Evolutionary conservation across 2,888 invertebrate species (phyloP).

Genomic region (Rhingia rostrata): DNA sequence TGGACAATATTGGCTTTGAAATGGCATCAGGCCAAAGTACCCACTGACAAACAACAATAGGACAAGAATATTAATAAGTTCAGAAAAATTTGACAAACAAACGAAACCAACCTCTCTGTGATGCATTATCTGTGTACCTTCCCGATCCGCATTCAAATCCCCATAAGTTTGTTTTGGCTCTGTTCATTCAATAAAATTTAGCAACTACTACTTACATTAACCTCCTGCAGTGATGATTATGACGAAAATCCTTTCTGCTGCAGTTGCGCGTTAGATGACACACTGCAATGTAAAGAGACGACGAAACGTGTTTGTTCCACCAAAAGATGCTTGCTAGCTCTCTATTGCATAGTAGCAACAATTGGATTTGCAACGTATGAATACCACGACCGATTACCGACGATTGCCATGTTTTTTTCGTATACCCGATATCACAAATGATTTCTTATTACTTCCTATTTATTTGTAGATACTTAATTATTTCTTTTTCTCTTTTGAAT

Average conservation of each 20-base stretch:
- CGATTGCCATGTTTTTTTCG: slow-evolving; percentile 55
- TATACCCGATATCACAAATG: slow-evolving; percentile 37
- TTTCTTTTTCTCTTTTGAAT: slow-evolving; percentile 1
- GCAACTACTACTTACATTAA: slow-evolving; percentile 67
- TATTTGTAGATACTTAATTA: background rate
- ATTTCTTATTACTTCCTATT: background rate
- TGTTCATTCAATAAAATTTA: slow-evolving; percentile 33
- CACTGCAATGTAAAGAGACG: slow-evolving; percentile 47
- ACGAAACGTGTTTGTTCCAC: slow-evolving; percentile 30
- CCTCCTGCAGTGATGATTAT: slow-evolving; percentile 64
- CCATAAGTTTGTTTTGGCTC: background rate
- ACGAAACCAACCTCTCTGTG: background rate
- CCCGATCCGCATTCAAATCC: background rate
- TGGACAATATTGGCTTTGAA: no score
- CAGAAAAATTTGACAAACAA: no score
- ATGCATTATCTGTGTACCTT: background rate
- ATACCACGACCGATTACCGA: slow-evolving; percentile 67
- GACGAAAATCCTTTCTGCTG: slow-evolving; percentile 72
- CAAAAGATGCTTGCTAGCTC: slow-evolving; percentile 26
- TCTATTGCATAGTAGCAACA: slow-evolving; percentile 61
- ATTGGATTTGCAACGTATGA: slow-evolving; percentile 63
- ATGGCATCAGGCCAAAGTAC: no score
- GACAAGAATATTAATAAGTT: no score
- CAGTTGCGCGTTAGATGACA: slow-evolving; percentile 70
- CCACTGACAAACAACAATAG: no score